Evolutionary conservation across 2,113 vertebrate genomes (phyloP).

Genomic region (Pseudolaguvia tuberculata): DNA sequence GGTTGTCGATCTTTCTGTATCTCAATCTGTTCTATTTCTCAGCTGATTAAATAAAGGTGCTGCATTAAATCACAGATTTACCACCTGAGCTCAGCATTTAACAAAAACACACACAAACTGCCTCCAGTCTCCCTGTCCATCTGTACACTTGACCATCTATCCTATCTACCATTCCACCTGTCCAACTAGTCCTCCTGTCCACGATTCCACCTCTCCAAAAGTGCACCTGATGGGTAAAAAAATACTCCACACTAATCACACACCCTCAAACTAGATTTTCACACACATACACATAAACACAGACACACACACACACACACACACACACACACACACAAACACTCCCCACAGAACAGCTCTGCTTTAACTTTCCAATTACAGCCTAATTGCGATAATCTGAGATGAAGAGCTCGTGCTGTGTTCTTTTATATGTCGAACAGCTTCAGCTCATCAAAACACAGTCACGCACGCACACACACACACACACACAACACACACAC

Average conservation of each 20-base stretch:
- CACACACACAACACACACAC: too few species aligned
- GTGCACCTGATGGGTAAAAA: too few species aligned
- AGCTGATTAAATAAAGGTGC: slow-evolving; percentile 46
- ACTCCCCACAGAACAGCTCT: slow-evolving; percentile 14
- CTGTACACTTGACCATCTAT: too few species aligned
- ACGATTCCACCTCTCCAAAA: too few species aligned
- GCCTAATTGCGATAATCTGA: slow-evolving; percentile 23
- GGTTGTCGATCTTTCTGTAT: slow-evolving; percentile 49
- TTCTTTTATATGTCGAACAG: not conserved
- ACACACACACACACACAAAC: not conserved
- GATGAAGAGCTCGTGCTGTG: not conserved
- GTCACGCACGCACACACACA: not conserved
- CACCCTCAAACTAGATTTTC: too few species aligned
- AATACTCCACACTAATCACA: not conserved
- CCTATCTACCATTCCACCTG: too few species aligned
- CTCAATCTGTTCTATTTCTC: slow-evolving; percentile 43
- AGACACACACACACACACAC: slow-evolving; percentile 7
- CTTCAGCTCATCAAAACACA: slow-evolving; percentile 1
- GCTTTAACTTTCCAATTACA: slow-evolving; percentile 11
- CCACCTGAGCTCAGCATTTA: slow-evolving; percentile 45
- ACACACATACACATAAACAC: slow-evolving; percentile 32
- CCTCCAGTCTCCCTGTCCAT: too few species aligned
- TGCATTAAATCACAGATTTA: slow-evolving; percentile 37
- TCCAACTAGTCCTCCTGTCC: too few species aligned
- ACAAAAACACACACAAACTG: slow-evolving; percentile 2